Conservation (phyloP, 2,113 vertebrate species). For the Empidonax traillii region DNA sequence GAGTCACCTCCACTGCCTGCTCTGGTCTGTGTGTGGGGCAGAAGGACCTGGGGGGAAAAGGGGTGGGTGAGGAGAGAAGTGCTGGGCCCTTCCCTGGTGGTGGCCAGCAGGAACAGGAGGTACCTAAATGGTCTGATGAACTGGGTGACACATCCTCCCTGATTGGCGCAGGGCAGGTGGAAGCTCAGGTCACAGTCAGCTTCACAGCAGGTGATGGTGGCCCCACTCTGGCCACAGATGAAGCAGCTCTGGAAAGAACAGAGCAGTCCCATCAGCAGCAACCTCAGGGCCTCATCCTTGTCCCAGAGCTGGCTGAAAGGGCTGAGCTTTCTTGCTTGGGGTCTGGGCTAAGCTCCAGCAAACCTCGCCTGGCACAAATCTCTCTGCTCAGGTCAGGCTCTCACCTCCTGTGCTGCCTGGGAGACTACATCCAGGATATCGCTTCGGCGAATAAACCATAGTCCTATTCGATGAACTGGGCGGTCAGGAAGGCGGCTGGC, state of each 20-base stretch:
- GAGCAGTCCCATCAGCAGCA: too few relatives aligned
- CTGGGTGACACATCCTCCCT: neutral
- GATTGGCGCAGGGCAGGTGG: neutral
- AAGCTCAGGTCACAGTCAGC: neutral
- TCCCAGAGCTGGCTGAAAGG: too few relatives aligned
- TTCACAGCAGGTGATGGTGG: neutral
- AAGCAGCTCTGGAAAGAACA: too few relatives aligned
- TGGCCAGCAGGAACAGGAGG: rapidly evolving
- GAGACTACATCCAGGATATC: too few relatives aligned
- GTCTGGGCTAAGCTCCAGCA: too few relatives aligned
- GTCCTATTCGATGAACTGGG: too few relatives aligned
- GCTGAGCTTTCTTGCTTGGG: too few relatives aligned
- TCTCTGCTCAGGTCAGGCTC: neutral
- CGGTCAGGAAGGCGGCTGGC: too few relatives aligned
- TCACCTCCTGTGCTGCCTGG: neutral
- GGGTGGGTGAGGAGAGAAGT: too few relatives aligned
- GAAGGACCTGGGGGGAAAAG: neutral
- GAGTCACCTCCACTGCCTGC: neutral
- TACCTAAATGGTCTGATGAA: neutral
- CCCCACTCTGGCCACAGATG: too few relatives aligned
- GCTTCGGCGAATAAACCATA: too few relatives aligned
- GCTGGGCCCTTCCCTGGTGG: rapidly evolving
- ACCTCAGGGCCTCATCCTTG: too few relatives aligned
- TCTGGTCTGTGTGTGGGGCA: neutral
- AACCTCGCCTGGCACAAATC: neutral